Percentiles rank a stretch among this genome's conserved stretches.
These are phyloP conservation scores for Phymastichus coffea DNA, from an alignment of 1,140 invertebrate genomes.

Conservation along the genomic window DNA sequence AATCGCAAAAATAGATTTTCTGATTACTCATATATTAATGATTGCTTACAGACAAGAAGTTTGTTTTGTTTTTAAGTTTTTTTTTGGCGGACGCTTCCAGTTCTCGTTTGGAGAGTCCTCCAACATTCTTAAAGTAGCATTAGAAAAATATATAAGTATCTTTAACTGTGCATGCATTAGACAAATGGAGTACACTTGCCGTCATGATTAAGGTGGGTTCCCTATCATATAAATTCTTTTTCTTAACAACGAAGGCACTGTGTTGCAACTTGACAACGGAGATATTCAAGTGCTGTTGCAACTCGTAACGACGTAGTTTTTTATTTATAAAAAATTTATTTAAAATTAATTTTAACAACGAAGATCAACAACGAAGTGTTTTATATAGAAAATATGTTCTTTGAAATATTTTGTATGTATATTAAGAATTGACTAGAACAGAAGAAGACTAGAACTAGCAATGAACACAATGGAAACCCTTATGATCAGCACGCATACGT, in stretches of 20 bases:
- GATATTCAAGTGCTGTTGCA: constrained; percentile 18
- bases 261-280: constrained; percentile 16
- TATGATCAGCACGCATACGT: constrained; percentile 16
- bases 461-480: constrained; percentile 16
- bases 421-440: constrained; percentile 10
- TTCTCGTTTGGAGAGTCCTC: constrained; percentile 32
- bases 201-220: constrained; percentile 9
- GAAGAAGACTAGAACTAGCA: constrained; percentile 15
- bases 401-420: constrained; percentile 11
- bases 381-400: constrained; percentile 3
- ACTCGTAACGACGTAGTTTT: too few species aligned
- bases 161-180: constrained; percentile 39
- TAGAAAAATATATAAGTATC: constrained; percentile 13
- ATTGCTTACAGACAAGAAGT: too few species aligned
- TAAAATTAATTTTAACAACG: constrained; percentile 16
- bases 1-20: constrained; percentile 50
- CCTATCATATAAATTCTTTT: constrained; percentile 3
- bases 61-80: too few species aligned
- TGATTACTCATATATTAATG: constrained; percentile 40
- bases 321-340: neutral
- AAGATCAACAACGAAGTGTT: constrained; percentile 18
- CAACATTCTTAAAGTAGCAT: constrained; percentile 31
- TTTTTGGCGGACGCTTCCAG: constrained; percentile 27
- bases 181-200: constrained; percentile 23
- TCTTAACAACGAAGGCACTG: constrained; percentile 18